Base-by-base conservation (phyloP, 37 sponge, comb jelly and placozoan genomes). In the Crambe crambe region DNA sequence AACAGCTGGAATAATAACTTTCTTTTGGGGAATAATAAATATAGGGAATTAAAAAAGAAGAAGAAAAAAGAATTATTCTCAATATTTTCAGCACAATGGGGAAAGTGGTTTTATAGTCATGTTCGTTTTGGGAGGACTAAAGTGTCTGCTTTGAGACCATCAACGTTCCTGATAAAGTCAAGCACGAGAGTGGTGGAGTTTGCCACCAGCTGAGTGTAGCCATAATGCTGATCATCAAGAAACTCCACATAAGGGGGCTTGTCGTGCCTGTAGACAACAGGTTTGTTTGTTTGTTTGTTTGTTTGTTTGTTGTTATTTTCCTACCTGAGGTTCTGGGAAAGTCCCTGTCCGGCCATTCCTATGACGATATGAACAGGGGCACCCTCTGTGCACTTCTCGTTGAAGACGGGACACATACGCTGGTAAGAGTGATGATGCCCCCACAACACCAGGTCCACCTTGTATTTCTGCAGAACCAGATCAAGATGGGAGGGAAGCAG, bases 401-500 rank as follows among this genome's bases (percentile, higher is more conserved):
- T 56, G 23, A 29, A 37, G 23, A 93, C 83, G 1, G 89, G 86
- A 68, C 93, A 93, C 18, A 58, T 89, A 0, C 93, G 74, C 68
- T 93, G 86, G 67, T 89, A 93, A 58, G 83, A 63, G 59, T 93
- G 93, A 58, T 93, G 83, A 62, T 93, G 93, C 31, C 93, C 93
- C 89, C 86, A 89, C 25, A 88, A 43, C 1, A 82, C 83, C 9
- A 93, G 43, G 67, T 93, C 89, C 20, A 89, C 93, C 18, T 77
- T 76, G 68, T 89, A 85, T 38, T 75, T 66, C 85, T 85, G 58
- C 26, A 67, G 41, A 35, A 43, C 6, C 25, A 21, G 8, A 20
- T 6, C 6, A 62, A 62, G 25, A 62, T 20, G 15, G 15, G 15
- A 18, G 54, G 54, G 9, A 51, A 9, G 15, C 54, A 51, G 54